Evolutionary conservation across 2,113 vertebrate species (phyloP).

Genomic region (Mirza zaza): DNA sequence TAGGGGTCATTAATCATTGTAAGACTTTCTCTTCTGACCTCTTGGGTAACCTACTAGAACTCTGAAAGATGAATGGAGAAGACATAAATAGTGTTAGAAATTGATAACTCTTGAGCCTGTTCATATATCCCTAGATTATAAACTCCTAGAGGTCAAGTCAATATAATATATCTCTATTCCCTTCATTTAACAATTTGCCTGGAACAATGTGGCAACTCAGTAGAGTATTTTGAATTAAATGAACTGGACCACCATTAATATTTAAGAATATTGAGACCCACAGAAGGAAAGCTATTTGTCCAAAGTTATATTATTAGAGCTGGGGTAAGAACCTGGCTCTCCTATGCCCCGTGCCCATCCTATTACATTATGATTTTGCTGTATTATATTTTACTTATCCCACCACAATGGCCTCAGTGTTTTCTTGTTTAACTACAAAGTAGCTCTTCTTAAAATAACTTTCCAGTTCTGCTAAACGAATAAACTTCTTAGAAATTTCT

Average conservation of each 20-base stretch:
- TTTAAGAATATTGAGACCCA: background rate
- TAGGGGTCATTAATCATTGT: conserved; percentile 2
- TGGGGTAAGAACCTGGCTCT: background rate
- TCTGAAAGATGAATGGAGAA: conserved; percentile 14
- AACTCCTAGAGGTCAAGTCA: background rate
- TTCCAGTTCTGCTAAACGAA: background rate
- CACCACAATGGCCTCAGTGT: background rate
- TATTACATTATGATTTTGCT: background rate
- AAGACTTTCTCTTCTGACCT: background rate
- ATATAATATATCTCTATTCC: background rate
- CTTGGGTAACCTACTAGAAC: background rate
- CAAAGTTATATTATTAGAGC: background rate
- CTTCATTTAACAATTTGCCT: background rate
- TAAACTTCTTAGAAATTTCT: background rate
- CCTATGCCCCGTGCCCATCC: background rate
- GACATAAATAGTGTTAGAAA: background rate
- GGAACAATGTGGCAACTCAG: background rate
- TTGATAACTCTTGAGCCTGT: background rate
- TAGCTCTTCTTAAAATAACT: conserved; percentile 27
- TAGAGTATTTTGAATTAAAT: background rate
- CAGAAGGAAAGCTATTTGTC: background rate
- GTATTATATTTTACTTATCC: background rate
- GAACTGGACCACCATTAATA: background rate
- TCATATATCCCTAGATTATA: background rate
- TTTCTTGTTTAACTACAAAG: background rate